Base-by-base conservation (phyloP, 2,797 vertebrate genomes). In the Oreochromis grahami region DNA sequence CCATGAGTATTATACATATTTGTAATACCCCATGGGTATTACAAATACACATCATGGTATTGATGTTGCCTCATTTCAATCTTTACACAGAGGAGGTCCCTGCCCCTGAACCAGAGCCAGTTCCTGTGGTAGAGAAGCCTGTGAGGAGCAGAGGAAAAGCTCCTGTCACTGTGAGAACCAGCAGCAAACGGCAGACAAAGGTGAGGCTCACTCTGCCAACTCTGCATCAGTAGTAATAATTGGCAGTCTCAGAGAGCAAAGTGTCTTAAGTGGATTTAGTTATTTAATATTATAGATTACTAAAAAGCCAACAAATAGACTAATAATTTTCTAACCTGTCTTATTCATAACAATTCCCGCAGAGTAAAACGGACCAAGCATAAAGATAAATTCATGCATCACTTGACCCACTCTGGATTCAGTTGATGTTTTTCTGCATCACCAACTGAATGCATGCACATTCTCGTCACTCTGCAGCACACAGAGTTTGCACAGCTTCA, bases 181-280 rank as follows among this genome's bases (percentile, higher is more conserved):
- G 96, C 95, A 97, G 95, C 95, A 92, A 93, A 91, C 97, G 98
- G 82, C 97, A 97, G 84, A 97, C 96, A 84, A 97, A 97, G 97
- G 98, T 97, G 94, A 89, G 84, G 79, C 70, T 12, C 24, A 5
- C 38, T 53, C 63, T 21, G 4, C 8, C 38, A 26, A 15, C 21
- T 24, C 21, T 70, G 21, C 21, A 13, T 38, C 58, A 41, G 34
- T 65, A 41, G 41, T 65, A 24, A 14, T 65, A 65, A 65, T 63
- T 65, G 12, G n/a, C 60, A 65, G 12, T 63, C 17, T 63, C 19
- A 21, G 36, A 41, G 36, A 24, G 19, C 19, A 65, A 65, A 41
- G 60, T 45, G 13, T 43, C 13, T 70, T 43, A 43, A 70, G 14
- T 26, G 12, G 13, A 26, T 70, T 70, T 70, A 72, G 14, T 45